Conservation (phyloP, 2,888 invertebrate species). For the Lithodes maja region DNA sequence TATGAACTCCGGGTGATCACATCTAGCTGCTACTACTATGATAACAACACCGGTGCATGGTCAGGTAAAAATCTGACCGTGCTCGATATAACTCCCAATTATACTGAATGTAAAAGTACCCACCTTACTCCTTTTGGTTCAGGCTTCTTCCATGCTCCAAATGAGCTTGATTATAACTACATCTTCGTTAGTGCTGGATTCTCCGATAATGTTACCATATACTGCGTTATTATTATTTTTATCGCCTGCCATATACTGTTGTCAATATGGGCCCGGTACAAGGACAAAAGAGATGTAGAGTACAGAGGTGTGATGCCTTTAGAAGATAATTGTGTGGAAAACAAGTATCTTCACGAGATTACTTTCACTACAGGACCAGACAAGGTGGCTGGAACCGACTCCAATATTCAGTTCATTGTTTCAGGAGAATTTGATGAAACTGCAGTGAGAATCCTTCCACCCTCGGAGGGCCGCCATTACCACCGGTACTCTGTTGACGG, state of each 20-base stretch:
- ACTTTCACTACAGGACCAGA: slow-evolving; percentile 65
- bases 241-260: slow-evolving; percentile 74
- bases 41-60: slow-evolving; percentile 72
- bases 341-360: slow-evolving; percentile 72
- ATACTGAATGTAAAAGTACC: slow-evolving; percentile 51
- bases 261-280: slow-evolving; percentile 75
- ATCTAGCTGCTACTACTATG: slow-evolving; percentile 74
- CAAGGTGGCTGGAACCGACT: slow-evolving; percentile 65
- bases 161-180: slow-evolving; percentile 77
- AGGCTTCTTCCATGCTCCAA: slow-evolving; percentile 76
- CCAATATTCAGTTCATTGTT: slow-evolving; percentile 71
- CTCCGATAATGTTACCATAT: slow-evolving; percentile 76
- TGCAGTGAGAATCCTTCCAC: slow-evolving; percentile 71
- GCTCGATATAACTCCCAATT: slow-evolving; percentile 9
- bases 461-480: slow-evolving; percentile 48
- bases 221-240: slow-evolving; percentile 75
- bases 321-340: slow-evolving; percentile 73
- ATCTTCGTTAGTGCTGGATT: slow-evolving; percentile 76
- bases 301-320: slow-evolving; percentile 58
- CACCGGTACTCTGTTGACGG: slow-evolving; percentile 61
- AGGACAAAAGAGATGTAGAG: slow-evolving; percentile 66
- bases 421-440: slow-evolving; percentile 74
- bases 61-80: slow-evolving; percentile 71
- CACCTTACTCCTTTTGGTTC: slow-evolving; percentile 76
- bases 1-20: slow-evolving; percentile 74